A percentile compares a stretch with the other conserved stretches of the same genome.
Evolutionary conservation across 2,888 invertebrate genomes (phyloP).

Genomic region (Kryphioiulus occultus): DNA sequence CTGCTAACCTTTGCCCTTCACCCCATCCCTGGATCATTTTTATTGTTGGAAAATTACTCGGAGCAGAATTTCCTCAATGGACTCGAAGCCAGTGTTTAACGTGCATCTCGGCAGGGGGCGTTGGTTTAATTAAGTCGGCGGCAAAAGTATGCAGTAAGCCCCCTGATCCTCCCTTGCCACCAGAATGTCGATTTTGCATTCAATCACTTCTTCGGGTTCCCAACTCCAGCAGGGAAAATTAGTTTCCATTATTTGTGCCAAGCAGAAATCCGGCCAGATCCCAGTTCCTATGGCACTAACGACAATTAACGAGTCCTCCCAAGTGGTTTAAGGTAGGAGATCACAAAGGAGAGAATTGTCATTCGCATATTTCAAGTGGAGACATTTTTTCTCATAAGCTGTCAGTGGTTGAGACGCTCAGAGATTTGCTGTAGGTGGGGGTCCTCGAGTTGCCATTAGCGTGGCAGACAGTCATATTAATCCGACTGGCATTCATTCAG

Average conservation of each 20-base stretch:
- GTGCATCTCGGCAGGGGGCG: constrained; percentile 20
- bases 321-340: background rate
- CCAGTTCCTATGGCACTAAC: constrained; percentile 24
- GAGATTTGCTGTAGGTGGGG: background rate
- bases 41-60: constrained; percentile 20
- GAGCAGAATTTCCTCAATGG: constrained; percentile 28
- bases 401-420: background rate
- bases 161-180: constrained; percentile 32
- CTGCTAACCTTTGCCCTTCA: background rate
- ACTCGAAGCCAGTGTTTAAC: constrained; percentile 15
- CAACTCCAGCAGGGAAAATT: constrained; percentile 44
- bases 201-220: constrained; percentile 1
- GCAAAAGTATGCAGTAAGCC: constrained; percentile 26
- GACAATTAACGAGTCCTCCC: constrained; percentile 38
- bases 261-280: background rate
- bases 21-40: constrained; percentile 30
- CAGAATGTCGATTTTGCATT: constrained; percentile 37
- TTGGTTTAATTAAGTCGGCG: constrained; percentile 40
- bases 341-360: background rate
- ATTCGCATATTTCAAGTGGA: constrained; percentile 28
- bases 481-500: background rate
- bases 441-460: background rate
- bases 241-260: constrained; percentile 43
- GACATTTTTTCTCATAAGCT: constrained; percentile 7
- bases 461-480: background rate